Base-by-base conservation (phyloP, 1,140 invertebrate genomes). In the Andricus grossulariae region DNA sequence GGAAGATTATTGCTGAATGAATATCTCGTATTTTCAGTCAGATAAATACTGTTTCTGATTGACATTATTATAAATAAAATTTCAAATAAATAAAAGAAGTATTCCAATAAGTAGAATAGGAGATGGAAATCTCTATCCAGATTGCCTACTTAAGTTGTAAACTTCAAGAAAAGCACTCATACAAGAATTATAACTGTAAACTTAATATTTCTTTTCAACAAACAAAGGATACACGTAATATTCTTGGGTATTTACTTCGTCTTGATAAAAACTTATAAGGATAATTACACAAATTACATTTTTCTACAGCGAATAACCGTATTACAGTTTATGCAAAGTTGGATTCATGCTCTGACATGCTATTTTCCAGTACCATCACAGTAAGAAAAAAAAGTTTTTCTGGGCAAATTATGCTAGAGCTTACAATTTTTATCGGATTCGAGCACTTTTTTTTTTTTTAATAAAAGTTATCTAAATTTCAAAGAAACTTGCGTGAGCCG, bases 281-380 rank as follows among this genome's bases (percentile, higher is more conserved):
- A 45, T 45, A 11, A 45, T 45, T 10, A 45, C 39, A 45, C 7
- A 45, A 57, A 25, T 19, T 19, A 57, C 12, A 57, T 18, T 19
- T 19, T 21, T 57, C 11, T 25, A 21, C 13, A 13, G 25, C 32
- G 5, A 32, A 16, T 16, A 25, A 12, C 21, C 1, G 13, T 25
- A 57, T 57, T 12, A 13, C 2, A 57, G 25, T 21, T 21, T 25
- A 57, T 32, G 19, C 55, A 57, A 32, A 57, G 25, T 57, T 13
- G 19, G 25, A 57, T 19, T 57, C 55, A 57, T 66, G 60, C 32
- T 66, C 16, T 60, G 32, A 45, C 60, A 66, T 66, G 60, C 60
- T 45, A 32, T 66, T 66, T 39, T 66, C 57, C 25, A 32, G 25
- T 5, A 32, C 25, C 25, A 32, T 32, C 4, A 32, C 25, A 32